A percentile compares a stretch with the other conserved stretches of the same genome.
These are phyloP conservation scores for Betta splendens DNA, from an alignment of 2,797 vertebrate species.

Conservation along the genomic window DNA sequence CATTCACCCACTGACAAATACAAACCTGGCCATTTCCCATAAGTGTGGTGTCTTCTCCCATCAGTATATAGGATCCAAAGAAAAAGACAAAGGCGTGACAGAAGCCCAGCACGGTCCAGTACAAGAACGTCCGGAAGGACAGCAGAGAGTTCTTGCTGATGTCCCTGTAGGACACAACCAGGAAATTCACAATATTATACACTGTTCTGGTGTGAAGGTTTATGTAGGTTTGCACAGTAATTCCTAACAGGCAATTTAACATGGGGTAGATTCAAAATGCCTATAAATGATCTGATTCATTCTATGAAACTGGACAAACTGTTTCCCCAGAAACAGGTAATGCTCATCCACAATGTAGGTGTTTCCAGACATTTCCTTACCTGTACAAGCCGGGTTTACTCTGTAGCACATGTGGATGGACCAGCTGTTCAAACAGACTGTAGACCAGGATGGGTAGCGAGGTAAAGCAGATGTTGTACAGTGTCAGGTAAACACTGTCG, in stretches of 20 bases:
- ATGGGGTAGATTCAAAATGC: neutral
- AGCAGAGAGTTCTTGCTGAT: conserved; percentile 94
- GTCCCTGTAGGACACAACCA: conserved; percentile 82
- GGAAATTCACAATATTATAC: neutral
- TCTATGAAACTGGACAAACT: neutral
- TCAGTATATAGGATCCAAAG: conserved; percentile 94
- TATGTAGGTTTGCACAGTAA: no score
- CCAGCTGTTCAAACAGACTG: conserved; percentile 97
- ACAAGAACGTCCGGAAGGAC: conserved; percentile 93
- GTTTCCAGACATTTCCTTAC: conserved; percentile 71
- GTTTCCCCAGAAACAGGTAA: neutral
- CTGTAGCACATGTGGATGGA: conserved; percentile 93
- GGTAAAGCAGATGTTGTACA: conserved; percentile 99
- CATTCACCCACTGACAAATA: neutral
- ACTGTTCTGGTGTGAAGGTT: no score
- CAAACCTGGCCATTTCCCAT: conserved; percentile 97
- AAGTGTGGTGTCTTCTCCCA: conserved; percentile 93
- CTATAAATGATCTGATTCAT: neutral
- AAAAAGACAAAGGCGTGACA: conserved; percentile 96
- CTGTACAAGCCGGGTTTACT: conserved; percentile 94
- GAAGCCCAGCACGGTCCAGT: conserved; percentile 97
- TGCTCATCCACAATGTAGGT: neutral
- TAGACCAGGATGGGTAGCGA: conserved; percentile 97
- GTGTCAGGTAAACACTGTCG: conserved; percentile 97
- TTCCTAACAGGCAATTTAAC: no score